Conservation (phyloP, 2,888 invertebrate genomes). For the Chymomyza amoena region DNA sequence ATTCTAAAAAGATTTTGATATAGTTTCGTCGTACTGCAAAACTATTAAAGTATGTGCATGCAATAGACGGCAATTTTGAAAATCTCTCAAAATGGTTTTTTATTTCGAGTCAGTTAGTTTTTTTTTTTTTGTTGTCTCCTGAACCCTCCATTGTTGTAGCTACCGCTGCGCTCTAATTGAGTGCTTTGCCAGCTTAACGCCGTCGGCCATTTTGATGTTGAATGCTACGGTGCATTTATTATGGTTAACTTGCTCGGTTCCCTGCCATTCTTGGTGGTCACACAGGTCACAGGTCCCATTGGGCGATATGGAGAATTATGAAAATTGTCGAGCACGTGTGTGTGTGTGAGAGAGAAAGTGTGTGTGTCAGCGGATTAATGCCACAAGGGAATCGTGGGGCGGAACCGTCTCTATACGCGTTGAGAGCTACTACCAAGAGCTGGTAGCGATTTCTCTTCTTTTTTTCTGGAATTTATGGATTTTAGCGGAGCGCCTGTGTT, state of each 20-base stretch:
- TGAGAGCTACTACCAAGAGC: background rate
- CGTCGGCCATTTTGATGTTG: conserved; percentile 26
- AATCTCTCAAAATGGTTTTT: background rate
- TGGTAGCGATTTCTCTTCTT: background rate
- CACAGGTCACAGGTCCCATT: background rate
- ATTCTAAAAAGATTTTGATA: too few relatives aligned
- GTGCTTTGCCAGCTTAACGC: conserved; percentile 31
- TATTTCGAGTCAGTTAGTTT: background rate
- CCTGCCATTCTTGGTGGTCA: background rate
- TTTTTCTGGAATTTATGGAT: background rate
- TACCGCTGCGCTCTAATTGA: conserved; percentile 28
- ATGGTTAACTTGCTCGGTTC: background rate
- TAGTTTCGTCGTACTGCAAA: background rate
- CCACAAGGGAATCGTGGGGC: background rate
- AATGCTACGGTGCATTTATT: background rate
- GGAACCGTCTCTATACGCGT: background rate
- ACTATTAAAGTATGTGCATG: background rate
- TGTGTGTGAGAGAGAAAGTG: too few relatives aligned
- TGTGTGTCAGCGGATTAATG: background rate
- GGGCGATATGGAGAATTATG: background rate
- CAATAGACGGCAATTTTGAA: background rate
- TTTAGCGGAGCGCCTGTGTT: background rate
- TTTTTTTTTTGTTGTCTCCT: conserved; percentile 15
- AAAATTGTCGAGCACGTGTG: background rate
- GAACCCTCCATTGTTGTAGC: background rate